phyloP scores from a whole-genome alignment of 1,140 invertebrate genomes.

The Hyposmocoma kahamanoa region DNA sequence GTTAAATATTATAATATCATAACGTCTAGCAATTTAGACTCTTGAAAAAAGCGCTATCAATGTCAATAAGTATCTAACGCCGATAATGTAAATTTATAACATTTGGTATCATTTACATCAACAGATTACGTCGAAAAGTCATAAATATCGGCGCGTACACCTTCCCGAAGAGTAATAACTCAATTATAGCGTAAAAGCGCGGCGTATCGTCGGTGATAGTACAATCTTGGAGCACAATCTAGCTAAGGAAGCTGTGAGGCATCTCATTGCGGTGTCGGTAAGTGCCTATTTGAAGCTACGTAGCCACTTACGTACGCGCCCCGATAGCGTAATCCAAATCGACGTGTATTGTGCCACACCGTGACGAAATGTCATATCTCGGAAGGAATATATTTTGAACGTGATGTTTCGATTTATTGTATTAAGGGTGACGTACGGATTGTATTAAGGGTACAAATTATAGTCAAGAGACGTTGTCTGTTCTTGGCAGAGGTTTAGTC shows the following conservation, averaged over 20 bases:
- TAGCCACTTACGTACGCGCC: slow-evolving; percentile 55
- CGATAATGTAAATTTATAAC: too few species aligned
- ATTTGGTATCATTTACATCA: too few species aligned
- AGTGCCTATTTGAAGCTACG: slow-evolving; percentile 67
- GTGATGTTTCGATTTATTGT: too few species aligned
- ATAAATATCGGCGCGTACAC: slow-evolving; percentile 41
- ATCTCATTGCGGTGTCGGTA: slow-evolving; percentile 58
- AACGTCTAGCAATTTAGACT: too few species aligned
- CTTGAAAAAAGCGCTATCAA: too few species aligned
- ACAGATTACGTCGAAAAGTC: slow-evolving; percentile 20
- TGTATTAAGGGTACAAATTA: too few species aligned
- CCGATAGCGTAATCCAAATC: slow-evolving; percentile 60
- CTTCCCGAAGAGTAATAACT: slow-evolving; percentile 49
- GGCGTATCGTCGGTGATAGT: slow-evolving; percentile 47
- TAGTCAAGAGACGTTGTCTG: too few species aligned
- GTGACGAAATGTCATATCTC: background rate
- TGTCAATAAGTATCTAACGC: too few species aligned
- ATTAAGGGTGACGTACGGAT: too few species aligned
- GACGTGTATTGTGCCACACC: slow-evolving; percentile 47
- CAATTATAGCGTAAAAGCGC: slow-evolving; percentile 57
- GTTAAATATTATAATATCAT: too few species aligned
- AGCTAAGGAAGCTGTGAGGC: slow-evolving; percentile 47
- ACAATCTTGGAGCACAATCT: slow-evolving; percentile 53
- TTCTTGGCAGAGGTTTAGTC: too few species aligned
- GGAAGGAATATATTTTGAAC: too few species aligned